phyloP scores from a whole-genome alignment of 2,113 vertebrate species.

The Atherinomorus stipes region DNA sequence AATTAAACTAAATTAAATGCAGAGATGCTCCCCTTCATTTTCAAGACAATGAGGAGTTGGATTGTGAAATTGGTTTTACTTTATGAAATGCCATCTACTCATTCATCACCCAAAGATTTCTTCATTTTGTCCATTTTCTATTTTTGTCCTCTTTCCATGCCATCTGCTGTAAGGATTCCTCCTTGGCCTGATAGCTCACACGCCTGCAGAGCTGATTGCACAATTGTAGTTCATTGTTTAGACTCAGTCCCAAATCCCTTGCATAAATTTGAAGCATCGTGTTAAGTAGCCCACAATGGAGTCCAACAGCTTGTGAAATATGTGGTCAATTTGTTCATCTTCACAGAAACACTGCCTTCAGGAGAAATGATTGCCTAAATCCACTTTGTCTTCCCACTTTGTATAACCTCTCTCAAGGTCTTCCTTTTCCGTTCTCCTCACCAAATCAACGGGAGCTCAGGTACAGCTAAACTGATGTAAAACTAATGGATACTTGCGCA shows the following conservation, averaged over 20 bases:
- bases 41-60: slow-evolving; percentile 31
- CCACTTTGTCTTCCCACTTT: slow-evolving; percentile 62
- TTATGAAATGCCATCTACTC: slow-evolving; percentile 15
- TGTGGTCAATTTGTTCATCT: slow-evolving; percentile 62
- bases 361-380: slow-evolving; percentile 55
- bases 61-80: slow-evolving; percentile 33
- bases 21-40: slow-evolving; percentile 12
- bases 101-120: slow-evolving; percentile 27
- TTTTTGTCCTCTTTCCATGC: slow-evolving; percentile 26
- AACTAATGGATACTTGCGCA: slow-evolving; percentile 33
- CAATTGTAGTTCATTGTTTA: slow-evolving; percentile 65
- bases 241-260: slow-evolving; percentile 64
- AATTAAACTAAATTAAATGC: slow-evolving; percentile 30
- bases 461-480: slow-evolving; percentile 18
- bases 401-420: slow-evolving; percentile 59
- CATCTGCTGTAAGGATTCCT: slow-evolving; percentile 2
- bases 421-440: slow-evolving; percentile 14
- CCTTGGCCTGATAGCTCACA: neutral
- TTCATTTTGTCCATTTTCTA: slow-evolving; percentile 23
- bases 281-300: slow-evolving; percentile 54
- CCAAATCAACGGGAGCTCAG: slow-evolving; percentile 58
- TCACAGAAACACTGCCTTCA: slow-evolving; percentile 41
- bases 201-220: slow-evolving; percentile 66
- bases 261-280: slow-evolving; percentile 54
- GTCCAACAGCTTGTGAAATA: slow-evolving; percentile 61